Evolutionary conservation across 1,140 invertebrate genomes (phyloP).

Genomic region (Apis florea): DNA sequence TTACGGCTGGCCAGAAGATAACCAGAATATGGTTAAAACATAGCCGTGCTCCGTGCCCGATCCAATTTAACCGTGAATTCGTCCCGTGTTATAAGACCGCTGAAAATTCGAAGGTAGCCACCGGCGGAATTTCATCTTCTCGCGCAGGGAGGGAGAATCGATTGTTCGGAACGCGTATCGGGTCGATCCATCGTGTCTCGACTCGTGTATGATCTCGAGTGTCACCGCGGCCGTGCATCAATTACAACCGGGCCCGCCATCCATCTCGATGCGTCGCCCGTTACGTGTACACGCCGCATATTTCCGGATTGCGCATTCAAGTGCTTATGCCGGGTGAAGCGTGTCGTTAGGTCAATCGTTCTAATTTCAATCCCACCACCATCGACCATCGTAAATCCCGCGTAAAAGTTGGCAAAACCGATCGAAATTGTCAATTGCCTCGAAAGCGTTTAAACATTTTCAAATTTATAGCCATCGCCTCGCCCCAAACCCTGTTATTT

Average conservation of each 20-base stretch:
- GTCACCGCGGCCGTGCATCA: conserved; percentile 25
- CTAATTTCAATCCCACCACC: conserved; percentile 15
- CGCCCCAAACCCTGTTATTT: conserved; percentile 6
- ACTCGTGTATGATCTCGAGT: conserved; percentile 33
- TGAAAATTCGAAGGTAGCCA: too few relatives aligned
- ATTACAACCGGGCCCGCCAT: conserved; percentile 25
- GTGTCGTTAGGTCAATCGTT: conserved; percentile 34
- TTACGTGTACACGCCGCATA: conserved; percentile 11
- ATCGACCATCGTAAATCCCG: conserved; percentile 1
- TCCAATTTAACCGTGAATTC: too few relatives aligned
- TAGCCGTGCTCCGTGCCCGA: neutral
- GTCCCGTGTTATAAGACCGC: neutral
- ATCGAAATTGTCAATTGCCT: neutral
- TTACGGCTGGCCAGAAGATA: neutral
- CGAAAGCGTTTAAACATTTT: conserved; percentile 12
- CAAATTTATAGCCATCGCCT: conserved; percentile 11
- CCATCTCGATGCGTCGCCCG: conserved; percentile 13
- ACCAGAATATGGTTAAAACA: neutral
- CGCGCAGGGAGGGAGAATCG: neutral
- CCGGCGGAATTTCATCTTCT: neutral
- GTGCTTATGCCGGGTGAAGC: conserved; percentile 21
- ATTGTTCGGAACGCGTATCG: neutral
- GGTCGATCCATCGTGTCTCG: neutral
- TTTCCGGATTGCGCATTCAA: conserved; percentile 18
- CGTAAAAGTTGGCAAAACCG: neutral